Percentiles rank a stretch among this genome's conserved stretches.
These are phyloP conservation scores for Polylopha cassiicola DNA, from an alignment of 2,888 invertebrate species.

Conservation along the genomic window DNA sequence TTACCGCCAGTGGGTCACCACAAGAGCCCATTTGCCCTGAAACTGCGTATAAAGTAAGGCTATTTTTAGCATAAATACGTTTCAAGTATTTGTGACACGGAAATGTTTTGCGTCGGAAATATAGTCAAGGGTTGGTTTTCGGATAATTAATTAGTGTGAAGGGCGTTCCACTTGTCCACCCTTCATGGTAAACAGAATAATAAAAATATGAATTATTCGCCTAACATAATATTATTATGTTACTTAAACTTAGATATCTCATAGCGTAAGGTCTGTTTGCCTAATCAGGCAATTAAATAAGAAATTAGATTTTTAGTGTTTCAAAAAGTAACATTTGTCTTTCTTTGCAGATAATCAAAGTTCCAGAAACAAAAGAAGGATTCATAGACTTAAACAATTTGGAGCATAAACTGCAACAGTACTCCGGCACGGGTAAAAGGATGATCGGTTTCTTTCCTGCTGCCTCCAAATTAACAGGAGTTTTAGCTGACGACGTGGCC, in stretches of 20 bases:
- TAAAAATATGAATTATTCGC: too few relatives aligned
- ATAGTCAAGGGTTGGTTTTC: too few relatives aligned
- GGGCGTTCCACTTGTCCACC: too few relatives aligned
- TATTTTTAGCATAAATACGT: too few relatives aligned
- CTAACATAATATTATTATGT: too few relatives aligned
- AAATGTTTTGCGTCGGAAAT: too few relatives aligned
- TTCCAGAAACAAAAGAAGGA: conserved; percentile 87
- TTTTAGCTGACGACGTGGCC: conserved; percentile 88
- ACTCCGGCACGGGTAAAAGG: conserved; percentile 78
- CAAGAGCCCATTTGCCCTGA: conserved; percentile 3
- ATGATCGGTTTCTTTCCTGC: conserved; percentile 92
- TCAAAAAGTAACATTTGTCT: conserved; percentile 13
- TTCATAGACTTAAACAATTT: conserved; percentile 87
- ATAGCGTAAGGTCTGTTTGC: too few relatives aligned
- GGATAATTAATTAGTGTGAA: too few relatives aligned
- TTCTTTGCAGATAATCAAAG: conserved; percentile 82
- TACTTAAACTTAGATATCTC: too few relatives aligned
- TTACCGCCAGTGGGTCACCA: background rate
- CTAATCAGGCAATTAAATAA: background rate
- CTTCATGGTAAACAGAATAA: too few relatives aligned
- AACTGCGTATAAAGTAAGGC: conserved; percentile 4
- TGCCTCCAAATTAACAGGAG: conserved; percentile 92
- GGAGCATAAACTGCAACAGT: conserved; percentile 81
- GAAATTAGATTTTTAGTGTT: background rate
- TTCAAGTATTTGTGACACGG: too few relatives aligned